phyloP scores from a whole-genome alignment of 2,113 vertebrate genomes.

The Delphinus delphis region DNA sequence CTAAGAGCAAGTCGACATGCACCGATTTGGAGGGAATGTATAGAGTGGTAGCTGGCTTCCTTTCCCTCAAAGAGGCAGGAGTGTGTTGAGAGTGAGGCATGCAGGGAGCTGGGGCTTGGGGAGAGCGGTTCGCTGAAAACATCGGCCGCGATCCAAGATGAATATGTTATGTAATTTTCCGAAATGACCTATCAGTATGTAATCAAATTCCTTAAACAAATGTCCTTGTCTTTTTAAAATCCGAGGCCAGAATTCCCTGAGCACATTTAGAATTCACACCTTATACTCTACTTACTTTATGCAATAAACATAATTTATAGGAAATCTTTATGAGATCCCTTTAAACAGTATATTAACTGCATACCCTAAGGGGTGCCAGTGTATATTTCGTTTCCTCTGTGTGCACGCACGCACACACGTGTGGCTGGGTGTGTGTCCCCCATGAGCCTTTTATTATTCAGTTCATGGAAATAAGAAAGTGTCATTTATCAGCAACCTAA shows the following conservation, averaged over 20 bases:
- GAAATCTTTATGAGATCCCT: constrained; percentile 43
- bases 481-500: neutral
- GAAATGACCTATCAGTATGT: constrained; percentile 35
- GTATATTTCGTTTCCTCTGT: neutral
- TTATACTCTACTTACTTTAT: neutral
- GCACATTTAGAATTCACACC: neutral
- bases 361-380: neutral
- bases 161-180: neutral
- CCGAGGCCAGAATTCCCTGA: neutral
- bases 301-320: constrained; percentile 54
- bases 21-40: neutral
- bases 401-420: neutral
- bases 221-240: constrained; percentile 20
- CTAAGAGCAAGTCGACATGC: neutral
- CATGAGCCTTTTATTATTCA: neutral
- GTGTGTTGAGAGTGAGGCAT: neutral
- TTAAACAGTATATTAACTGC: constrained; percentile 12
- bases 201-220: constrained; percentile 52
- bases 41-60: neutral
- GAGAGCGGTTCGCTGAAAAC: neutral
- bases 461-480: constrained; percentile 31
- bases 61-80: neutral
- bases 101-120: neutral
- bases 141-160: neutral
- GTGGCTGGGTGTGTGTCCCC: neutral